A percentile compares a stretch with the other conserved stretches of the same genome.
These are phyloP conservation scores for Scaptomyza polygonia DNA, from an alignment of 2,888 invertebrate genomes.

Conservation along the genomic window DNA sequence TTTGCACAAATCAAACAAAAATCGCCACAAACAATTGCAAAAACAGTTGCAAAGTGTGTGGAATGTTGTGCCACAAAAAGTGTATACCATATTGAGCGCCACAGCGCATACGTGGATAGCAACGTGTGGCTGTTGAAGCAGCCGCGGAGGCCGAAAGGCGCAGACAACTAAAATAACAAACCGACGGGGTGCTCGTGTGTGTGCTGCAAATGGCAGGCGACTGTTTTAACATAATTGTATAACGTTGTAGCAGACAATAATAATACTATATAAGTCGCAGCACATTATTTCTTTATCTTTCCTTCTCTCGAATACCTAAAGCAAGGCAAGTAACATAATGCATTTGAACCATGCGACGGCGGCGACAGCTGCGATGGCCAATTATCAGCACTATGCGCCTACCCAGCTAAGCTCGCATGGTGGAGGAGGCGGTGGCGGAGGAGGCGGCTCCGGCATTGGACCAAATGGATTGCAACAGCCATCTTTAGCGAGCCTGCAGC, in stretches of 20 bases:
- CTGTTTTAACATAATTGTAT: slow-evolving; percentile 56
- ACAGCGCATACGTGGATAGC: slow-evolving; percentile 69
- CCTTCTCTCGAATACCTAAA: slow-evolving; percentile 74
- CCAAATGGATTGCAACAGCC: slow-evolving; percentile 74
- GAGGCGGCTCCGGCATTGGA: slow-evolving; percentile 51
- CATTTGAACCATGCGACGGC: slow-evolving; percentile 82
- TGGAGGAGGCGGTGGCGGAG: slow-evolving; percentile 56
- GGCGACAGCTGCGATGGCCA: slow-evolving; percentile 80
- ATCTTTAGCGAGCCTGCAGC: slow-evolving; percentile 77
- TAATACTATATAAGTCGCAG: slow-evolving; percentile 27
- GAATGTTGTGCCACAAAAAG: slow-evolving; percentile 56
- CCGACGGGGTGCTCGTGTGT: slow-evolving; percentile 55
- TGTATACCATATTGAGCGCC: slow-evolving; percentile 51
- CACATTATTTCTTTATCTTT: slow-evolving; percentile 36
- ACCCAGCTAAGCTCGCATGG: slow-evolving; percentile 76
- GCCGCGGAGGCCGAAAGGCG: slow-evolving; percentile 55
- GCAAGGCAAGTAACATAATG: slow-evolving; percentile 61
- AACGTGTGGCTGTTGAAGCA: slow-evolving; percentile 64
- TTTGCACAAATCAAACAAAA: slow-evolving; percentile 62
- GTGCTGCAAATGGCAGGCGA: slow-evolving; percentile 61
- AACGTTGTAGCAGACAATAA: slow-evolving; percentile 70
- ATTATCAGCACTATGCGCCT: slow-evolving; percentile 82
- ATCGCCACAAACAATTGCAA: slow-evolving; percentile 60
- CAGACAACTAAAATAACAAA: slow-evolving; percentile 81
- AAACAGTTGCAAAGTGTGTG: slow-evolving; percentile 61